These are phyloP conservation scores for Amblyjoppa proteus DNA, from an alignment of 2,888 invertebrate genomes.

Conservation along the genomic window DNA sequence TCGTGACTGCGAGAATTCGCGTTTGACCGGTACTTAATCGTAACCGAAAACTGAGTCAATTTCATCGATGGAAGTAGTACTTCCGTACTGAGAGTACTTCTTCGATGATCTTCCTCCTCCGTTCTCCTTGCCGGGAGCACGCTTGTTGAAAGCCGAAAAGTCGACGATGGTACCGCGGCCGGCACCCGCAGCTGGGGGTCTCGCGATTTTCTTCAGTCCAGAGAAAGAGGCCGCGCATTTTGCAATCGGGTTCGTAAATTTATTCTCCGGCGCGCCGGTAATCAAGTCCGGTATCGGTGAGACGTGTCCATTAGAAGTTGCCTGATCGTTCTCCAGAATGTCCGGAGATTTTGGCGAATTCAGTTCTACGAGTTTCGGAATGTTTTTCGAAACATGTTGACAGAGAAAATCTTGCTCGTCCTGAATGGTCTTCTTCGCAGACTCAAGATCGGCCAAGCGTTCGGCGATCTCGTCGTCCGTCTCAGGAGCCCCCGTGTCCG, in stretches of 20 bases:
- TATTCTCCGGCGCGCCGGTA: not conserved
- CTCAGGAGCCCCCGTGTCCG: not conserved
- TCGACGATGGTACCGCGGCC: not conserved
- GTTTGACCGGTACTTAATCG: not conserved
- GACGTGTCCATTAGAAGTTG: not conserved
- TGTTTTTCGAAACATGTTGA: not conserved
- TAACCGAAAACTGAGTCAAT: not conserved
- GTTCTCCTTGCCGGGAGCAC: not conserved
- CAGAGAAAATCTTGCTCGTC: conserved; percentile 12
- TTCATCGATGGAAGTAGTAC: not conserved
- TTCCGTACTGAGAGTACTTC: not conserved
- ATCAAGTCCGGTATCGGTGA: not conserved
- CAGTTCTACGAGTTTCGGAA: not conserved
- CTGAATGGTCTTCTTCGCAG: not conserved
- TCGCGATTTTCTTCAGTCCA: not conserved
- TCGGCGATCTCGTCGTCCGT: not conserved
- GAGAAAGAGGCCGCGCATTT: not conserved
- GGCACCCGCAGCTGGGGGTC: not conserved
- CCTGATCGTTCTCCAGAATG: not conserved
- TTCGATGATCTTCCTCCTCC: not conserved
- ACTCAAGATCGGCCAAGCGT: conserved; percentile 19
- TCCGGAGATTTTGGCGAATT: not conserved
- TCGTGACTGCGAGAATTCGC: not conserved
- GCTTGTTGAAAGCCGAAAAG: not conserved
- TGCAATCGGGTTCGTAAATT: not conserved